Evolutionary conservation across 1,140 invertebrate genomes (phyloP), one percentile per base, ranked within the genome.

Genomic region (Cydia pomonella): DNA sequence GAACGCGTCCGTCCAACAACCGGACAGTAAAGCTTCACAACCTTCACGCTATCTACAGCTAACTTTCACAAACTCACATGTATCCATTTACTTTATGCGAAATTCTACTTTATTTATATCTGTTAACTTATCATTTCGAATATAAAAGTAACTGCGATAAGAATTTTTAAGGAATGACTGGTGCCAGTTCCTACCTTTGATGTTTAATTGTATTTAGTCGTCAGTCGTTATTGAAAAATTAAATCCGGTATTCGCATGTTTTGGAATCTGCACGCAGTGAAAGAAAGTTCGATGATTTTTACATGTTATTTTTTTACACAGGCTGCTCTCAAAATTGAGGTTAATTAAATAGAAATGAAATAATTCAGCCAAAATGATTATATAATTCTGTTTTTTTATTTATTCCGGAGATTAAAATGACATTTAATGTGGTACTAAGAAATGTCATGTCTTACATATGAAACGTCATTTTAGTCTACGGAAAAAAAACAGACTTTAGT

Each of bases 21-120:
- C 53, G 53, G 47, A 59, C 53, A n/a, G 53, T 59, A 59, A 59
- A 59, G 53, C 53, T 59, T 59, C 53, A 59, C 53, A 59, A 59
- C 53, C 53, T 59, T 59, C 53, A 59, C 53, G 53, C 53, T 59
- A 59, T 59, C 18, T 59, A 23, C 6, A 10, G 53, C 2, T 59
- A 12, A 59, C 53, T 1, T 21, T 23, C 21, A 59, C 53, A 23
- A 23, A 21, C 53, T 59, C 53, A 21, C 21, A 59, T 23, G 21
- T 59, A 21, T 9, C 21, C 9, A 9, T 23, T 12, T 10, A 23
- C 10, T 23, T 10, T 10, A 59, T 23, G 23, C 53, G 0, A 59
- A 59, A 12, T 10, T 59, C 2, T 23, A 21, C 10, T 59, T 23
- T 59, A 23, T 23, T 23, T 23, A 3, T 7, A 23, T 0, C 0